A percentile compares a stretch with the other conserved stretches of the same genome.
Conservation (phyloP, 2,888 invertebrate genomes). For the Oeneis ivallda region DNA sequence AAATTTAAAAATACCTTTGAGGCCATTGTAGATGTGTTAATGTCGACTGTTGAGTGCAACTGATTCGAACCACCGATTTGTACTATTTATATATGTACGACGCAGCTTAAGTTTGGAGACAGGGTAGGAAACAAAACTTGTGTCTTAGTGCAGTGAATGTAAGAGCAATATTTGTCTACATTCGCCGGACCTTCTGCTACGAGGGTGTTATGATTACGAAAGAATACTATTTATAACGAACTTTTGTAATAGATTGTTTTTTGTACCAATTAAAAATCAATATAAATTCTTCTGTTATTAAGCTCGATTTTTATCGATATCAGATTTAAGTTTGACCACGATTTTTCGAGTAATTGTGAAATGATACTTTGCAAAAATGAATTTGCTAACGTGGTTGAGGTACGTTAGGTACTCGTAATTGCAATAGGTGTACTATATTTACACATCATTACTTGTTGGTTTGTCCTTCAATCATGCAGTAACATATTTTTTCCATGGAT, state of each 20-base stretch:
- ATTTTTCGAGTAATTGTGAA: too few species aligned
- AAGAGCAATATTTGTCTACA: constrained; percentile 10
- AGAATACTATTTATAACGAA: background rate
- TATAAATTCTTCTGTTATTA: background rate
- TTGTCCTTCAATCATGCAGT: too few species aligned
- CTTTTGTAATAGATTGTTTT: constrained; percentile 5
- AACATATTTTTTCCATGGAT: too few species aligned
- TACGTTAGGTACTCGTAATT: too few species aligned
- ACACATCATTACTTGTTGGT: too few species aligned
- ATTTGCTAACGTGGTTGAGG: background rate
- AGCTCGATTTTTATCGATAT: background rate
- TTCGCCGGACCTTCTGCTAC: constrained; percentile 11
- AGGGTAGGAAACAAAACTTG: constrained; percentile 30
- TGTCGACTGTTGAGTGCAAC: constrained; percentile 38
- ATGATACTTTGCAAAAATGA: background rate
- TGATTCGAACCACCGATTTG: constrained; percentile 25
- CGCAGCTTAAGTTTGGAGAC: constrained; percentile 26
- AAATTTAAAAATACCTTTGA: constrained; percentile 34
- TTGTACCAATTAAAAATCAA: background rate
- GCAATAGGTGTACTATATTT: too few species aligned
- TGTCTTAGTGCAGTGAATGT: constrained; percentile 9
- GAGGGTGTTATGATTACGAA: constrained; percentile 4
- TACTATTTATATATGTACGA: constrained; percentile 39
- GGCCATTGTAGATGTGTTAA: constrained; percentile 38
- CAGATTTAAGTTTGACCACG: background rate